A percentile compares a stretch with the other conserved stretches of the same genome.
These are phyloP conservation scores for Melinaea menophilus DNA, from an alignment of 2,888 invertebrate genomes.

Conservation along the genomic window DNA sequence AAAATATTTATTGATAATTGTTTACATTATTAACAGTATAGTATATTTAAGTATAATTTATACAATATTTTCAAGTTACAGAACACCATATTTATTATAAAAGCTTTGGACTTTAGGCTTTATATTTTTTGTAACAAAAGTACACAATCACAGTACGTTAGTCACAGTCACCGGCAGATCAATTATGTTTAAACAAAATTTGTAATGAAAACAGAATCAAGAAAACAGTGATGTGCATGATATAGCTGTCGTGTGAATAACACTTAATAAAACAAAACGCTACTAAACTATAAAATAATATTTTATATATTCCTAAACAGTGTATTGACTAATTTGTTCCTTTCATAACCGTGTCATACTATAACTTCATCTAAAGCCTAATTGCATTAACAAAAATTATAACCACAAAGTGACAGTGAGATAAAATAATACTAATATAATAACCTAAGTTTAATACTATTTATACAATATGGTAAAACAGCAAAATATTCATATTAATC, in stretches of 20 bases:
- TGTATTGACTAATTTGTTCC: slow-evolving; percentile 18
- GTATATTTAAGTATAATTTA: slow-evolving; percentile 36
- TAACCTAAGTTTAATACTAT: slow-evolving; percentile 16
- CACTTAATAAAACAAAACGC: too few relatives aligned
- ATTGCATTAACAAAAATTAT: slow-evolving; percentile 5
- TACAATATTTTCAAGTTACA: slow-evolving; percentile 30
- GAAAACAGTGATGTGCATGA: neutral
- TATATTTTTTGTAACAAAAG: slow-evolving; percentile 31
- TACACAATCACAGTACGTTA: slow-evolving; percentile 35
- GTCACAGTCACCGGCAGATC: slow-evolving; percentile 20
- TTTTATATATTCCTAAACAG: slow-evolving; percentile 6
- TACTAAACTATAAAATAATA: too few relatives aligned
- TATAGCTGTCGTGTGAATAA: too few relatives aligned
- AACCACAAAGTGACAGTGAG: slow-evolving; percentile 8
- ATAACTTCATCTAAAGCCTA: slow-evolving; percentile 7
- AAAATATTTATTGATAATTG: slow-evolving; percentile 46
- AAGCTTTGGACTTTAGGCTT: slow-evolving; percentile 43
- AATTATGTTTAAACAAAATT: slow-evolving; percentile 1
- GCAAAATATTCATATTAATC: slow-evolving; percentile 79
- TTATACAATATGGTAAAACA: slow-evolving; percentile 17
- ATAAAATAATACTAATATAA: slow-evolving; percentile 16
- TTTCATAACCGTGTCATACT: slow-evolving; percentile 9
- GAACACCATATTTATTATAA: slow-evolving; percentile 37
- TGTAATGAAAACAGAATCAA: slow-evolving; percentile 10
- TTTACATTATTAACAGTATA: slow-evolving; percentile 36